phyloP scores from a whole-genome alignment of 2,797 vertebrate genomes.

The Pitangus sulphuratus region DNA sequence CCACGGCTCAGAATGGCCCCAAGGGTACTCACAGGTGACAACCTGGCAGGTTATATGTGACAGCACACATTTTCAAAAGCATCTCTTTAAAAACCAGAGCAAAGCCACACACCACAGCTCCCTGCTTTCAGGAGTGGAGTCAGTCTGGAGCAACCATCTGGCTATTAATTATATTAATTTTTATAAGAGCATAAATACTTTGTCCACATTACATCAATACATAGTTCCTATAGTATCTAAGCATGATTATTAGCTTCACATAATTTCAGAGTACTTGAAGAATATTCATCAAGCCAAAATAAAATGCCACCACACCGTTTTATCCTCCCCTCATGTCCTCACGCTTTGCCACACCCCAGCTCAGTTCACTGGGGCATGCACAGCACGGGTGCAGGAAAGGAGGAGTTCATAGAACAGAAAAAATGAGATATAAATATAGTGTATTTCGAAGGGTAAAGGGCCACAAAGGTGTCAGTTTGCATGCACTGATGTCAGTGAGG shows the following conservation, averaged over 20 bases:
- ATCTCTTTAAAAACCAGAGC: not conserved
- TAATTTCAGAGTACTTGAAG: not conserved
- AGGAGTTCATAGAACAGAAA: not conserved
- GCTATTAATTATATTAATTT: constrained; percentile 4
- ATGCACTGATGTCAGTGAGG: constrained; percentile 9
- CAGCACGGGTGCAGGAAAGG: not conserved
- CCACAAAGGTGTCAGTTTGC: not conserved
- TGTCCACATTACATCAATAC: constrained; percentile 7
- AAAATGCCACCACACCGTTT: not conserved
- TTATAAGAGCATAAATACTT: constrained; percentile 43
- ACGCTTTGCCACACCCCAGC: not conserved
- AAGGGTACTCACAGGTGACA: not conserved
- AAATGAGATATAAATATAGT: not conserved
- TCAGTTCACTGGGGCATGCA: constrained; percentile 17
- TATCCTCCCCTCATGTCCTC: not conserved
- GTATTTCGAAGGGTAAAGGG: not conserved
- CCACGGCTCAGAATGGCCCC: not conserved
- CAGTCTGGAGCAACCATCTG: not conserved
- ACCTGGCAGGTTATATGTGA: not conserved
- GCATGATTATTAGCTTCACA: constrained; percentile 28
- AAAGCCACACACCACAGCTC: not conserved
- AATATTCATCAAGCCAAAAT: not conserved
- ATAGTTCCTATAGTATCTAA: constrained; percentile 8
- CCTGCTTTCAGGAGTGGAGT: not conserved
- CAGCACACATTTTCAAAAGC: not conserved